Evolutionary conservation across 2,797 vertebrate genomes (phyloP), one percentile per base, ranked within the genome.

Genomic region (Rhodeus uyekii): DNA sequence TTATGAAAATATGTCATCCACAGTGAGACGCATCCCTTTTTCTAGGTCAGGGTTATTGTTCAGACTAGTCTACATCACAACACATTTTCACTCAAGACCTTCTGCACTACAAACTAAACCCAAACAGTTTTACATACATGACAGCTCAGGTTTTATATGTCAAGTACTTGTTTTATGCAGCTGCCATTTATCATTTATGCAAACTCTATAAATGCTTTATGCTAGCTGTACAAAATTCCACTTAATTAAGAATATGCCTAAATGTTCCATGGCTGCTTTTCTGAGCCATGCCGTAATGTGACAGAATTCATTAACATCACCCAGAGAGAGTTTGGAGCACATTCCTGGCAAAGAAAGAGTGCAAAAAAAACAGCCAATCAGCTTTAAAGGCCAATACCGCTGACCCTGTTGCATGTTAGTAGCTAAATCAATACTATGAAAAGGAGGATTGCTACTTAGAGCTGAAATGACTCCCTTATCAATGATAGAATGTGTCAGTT

Each of bases 381-480:
- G 34, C 18, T 84, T 81, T 78, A 78, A 80, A 84, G 71, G 71
- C 64, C 58, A 76, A 46, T 44, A 71, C 63, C n/a, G 8, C 72
- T 71, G 50, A 39, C 69, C 53, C 44, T 65, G 61, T 24, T 39
- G 58, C 63, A 75, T 78, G 53, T 55, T 72, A 78, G 81, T 72
- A 48, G 80, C 58, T 79, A 80, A 82, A 87, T 87, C 86, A 84
- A 80, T 76, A 64, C 36, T 19, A 27, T 42, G 71, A 84, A 84
- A 76, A 36, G 42, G 72, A 24, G 8, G n/a, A 71, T 55, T 64
- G 67, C 38, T 29, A 44, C 19, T 58, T 48, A 71, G 74, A 67
- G 44, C 38, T 44, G 50, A 64, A 63, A 60, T 39, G 34, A 34
- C 16, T 9, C 8, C 65, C 48, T 64, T 64, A 67, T 81, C 71